Evolutionary conservation across 1,140 invertebrate genomes (phyloP).

Genomic region (Zaprionus davidi): DNA sequence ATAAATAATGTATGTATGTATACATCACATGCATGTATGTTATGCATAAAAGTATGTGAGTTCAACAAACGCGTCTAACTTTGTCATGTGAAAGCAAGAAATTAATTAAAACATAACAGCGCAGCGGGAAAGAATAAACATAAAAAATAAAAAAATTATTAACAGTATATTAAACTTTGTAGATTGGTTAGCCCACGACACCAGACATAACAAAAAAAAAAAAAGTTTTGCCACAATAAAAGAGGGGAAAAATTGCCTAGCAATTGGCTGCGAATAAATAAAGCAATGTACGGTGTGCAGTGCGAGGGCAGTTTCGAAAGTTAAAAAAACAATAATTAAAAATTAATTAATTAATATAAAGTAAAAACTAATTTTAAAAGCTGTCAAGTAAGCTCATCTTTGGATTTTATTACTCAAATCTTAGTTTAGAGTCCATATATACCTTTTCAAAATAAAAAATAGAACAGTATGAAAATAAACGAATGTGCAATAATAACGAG

Average conservation of each 20-base stretch:
- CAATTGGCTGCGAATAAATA: conserved; percentile 66
- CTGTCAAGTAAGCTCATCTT: not conserved
- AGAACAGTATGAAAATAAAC: not conserved
- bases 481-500: not conserved
- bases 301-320: conserved; percentile 27
- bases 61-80: conserved; percentile 44
- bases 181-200: conserved; percentile 58
- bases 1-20: conserved; percentile 30
- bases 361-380: too few relatives aligned
- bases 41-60: conserved; percentile 1
- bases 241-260: conserved; percentile 19
- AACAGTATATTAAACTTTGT: conserved; percentile 79
- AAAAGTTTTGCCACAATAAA: conserved; percentile 20
- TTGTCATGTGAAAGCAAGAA: conserved; percentile 50
- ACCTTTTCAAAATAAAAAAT: too few relatives aligned
- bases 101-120: conserved; percentile 15
- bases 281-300: conserved; percentile 2
- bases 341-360: too few relatives aligned
- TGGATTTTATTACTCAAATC: too few relatives aligned
- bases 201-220: conserved; percentile 31
- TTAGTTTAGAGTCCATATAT: too few relatives aligned
- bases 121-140: conserved; percentile 31
- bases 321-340: not conserved
- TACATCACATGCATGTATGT: conserved; percentile 18
- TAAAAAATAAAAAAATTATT: conserved; percentile 63